These are phyloP conservation scores for Tichodroma muraria DNA, from an alignment of 2,113 vertebrate genomes.

Conservation along the genomic window DNA sequence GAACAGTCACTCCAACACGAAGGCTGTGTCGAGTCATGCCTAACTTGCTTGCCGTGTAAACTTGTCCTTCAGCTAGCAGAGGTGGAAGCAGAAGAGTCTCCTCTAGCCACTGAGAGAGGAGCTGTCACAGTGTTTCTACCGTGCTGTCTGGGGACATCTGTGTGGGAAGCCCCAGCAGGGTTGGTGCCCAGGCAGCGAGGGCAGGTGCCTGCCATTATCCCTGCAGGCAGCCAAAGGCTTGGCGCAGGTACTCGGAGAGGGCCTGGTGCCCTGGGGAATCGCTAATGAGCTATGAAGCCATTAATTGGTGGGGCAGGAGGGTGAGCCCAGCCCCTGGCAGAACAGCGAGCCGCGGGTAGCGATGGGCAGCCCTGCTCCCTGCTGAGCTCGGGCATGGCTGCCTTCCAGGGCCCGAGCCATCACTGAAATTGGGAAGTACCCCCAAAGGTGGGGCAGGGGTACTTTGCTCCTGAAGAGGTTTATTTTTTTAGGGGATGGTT, in stretches of 20 bases:
- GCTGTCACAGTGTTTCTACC: accelerated
- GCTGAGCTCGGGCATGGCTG: accelerated
- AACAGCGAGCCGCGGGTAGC: accelerated
- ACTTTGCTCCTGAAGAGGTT: neutral
- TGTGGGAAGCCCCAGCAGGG: neutral
- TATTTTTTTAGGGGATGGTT: neutral
- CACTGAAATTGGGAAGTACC: neutral
- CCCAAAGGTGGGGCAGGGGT: accelerated
- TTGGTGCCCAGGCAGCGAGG: accelerated
- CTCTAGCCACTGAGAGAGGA: accelerated
- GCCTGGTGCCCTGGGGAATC: neutral
- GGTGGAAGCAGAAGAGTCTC: neutral
- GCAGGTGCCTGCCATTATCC: neutral
- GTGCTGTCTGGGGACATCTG: accelerated
- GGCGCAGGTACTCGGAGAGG: accelerated
- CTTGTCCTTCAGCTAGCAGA: no score
- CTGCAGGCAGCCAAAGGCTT: neutral
- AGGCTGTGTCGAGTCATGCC: accelerated
- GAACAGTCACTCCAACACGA: neutral
- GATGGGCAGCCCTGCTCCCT: neutral
- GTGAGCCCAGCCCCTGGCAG: neutral
- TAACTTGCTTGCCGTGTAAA: neutral
- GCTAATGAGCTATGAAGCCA: neutral
- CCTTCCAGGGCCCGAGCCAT: accelerated
- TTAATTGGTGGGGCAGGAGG: neutral